Evolutionary conservation across 2,113 vertebrate species (phyloP), one percentile per base, ranked within the genome.

Genomic region (Microtus oregoni): DNA sequence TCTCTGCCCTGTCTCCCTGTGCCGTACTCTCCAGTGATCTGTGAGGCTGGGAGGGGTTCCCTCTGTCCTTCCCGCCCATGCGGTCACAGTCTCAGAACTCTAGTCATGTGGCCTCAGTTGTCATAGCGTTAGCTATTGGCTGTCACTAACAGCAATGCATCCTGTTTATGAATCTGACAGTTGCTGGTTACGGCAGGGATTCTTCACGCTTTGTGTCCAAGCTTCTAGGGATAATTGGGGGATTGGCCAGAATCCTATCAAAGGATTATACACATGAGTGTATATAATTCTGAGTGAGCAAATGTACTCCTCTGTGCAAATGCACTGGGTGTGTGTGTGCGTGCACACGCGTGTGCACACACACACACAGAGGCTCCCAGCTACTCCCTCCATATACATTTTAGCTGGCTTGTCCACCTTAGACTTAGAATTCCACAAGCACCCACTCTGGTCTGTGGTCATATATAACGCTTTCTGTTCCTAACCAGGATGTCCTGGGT

Each of bases 291-390:
- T 58, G 38, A 94, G 28, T 63, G 50, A 89, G 38, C 44, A n/a
- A 19, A 44, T 6, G 7, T 17, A 24, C 38, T 15, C 55, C 4
- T 77, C 3, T 47, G 52, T 32, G 20, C 12, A 26, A 50, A 47
- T 61, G 8, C 11, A 14, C 8, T 17, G 12, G 13, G 7, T 72
- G 7, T 14, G 0, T 14, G 0, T n/a, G 20, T 0, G 0, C 67
- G 20, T 0, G 0, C 67, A 14, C 67, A 28, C 6, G 10, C 28
- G 8, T 47, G 47, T 11, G 11, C 41, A 35, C 13, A 1, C 10
- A 20, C 55, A 17, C 26, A 65, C 28, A 52, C 7, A 20, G 17
- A 72, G 12, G 1, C 14, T 17, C 7, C 11, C 28, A 55, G 1
- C 13, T 26, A 86, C 5, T n/a, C 24, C 7, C 30, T 86, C 47